A percentile compares a stretch with the other conserved stretches of the same genome.
phyloP scores from a whole-genome alignment of 2,113 vertebrate species.

The Labeo catla region DNA sequence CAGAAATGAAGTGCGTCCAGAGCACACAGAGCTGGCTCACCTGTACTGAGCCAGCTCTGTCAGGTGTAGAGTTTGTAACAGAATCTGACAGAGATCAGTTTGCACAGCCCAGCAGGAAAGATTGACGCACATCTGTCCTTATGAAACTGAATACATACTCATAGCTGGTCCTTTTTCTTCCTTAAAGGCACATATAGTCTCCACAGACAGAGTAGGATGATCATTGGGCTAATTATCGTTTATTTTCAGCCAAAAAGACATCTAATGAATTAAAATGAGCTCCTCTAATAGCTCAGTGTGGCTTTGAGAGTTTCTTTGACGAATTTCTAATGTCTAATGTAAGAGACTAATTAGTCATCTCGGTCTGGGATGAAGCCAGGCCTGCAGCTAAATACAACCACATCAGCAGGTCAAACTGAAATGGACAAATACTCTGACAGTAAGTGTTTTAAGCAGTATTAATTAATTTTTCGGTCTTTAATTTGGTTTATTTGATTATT shows the following conservation, averaged over 20 bases:
- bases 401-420: neutral
- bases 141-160: conserved; percentile 7
- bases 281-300: conserved; percentile 6
- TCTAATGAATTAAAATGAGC: conserved; percentile 32
- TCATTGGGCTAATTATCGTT: conserved; percentile 35
- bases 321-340: conserved; percentile 33
- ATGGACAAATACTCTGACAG: neutral
- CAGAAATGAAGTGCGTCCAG: conserved; percentile 15
- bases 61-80: neutral
- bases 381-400: neutral
- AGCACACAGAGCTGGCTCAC: neutral
- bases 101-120: neutral
- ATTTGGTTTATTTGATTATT: neutral
- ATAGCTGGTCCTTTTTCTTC: neutral
- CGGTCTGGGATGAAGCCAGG: conserved; percentile 11
- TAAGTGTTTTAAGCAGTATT: neutral
- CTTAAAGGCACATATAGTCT: neutral
- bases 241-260: conserved; percentile 27
- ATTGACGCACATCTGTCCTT: conserved; percentile 13
- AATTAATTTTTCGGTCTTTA: neutral
- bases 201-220: neutral
- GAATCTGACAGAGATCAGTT: conserved; percentile 36
- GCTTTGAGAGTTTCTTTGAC: conserved; percentile 25
- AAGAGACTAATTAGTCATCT: conserved; percentile 29
- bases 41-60: too few relatives aligned